Conservation (phyloP, 1,140 invertebrate genomes). For the Habropoda laboriosa region DNA sequence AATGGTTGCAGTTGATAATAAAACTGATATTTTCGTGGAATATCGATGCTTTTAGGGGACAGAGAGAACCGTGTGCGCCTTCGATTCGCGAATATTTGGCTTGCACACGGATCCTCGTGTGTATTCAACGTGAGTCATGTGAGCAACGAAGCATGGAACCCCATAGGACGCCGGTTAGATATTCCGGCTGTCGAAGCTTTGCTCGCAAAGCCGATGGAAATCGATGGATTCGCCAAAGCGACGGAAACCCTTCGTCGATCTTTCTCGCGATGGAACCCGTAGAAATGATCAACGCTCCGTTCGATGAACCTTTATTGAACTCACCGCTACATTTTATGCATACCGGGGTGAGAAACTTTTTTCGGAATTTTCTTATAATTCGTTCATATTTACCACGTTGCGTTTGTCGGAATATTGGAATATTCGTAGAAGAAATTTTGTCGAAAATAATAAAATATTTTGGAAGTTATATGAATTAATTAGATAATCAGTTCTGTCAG, state of each 20-base stretch:
- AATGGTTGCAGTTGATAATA: too few relatives aligned
- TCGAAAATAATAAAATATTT: too few relatives aligned
- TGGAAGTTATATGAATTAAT: too few relatives aligned
- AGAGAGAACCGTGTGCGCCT: not conserved
- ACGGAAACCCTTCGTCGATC: slow-evolving; percentile 40
- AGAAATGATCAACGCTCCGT: slow-evolving; percentile 31
- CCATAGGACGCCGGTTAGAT: slow-evolving; percentile 55
- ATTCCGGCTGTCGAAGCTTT: slow-evolving; percentile 58
- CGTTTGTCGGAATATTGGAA: too few relatives aligned
- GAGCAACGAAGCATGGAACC: slow-evolving; percentile 63
- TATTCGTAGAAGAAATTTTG: too few relatives aligned
- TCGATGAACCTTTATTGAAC: not conserved
- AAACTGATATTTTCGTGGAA: not conserved
- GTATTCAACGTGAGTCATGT: slow-evolving; percentile 62
- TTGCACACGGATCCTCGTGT: slow-evolving; percentile 6
- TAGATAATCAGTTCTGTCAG: too few relatives aligned
- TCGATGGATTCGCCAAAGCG: slow-evolving; percentile 63
- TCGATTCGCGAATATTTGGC: slow-evolving; percentile 18
- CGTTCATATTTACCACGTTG: too few relatives aligned
- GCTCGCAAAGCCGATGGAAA: slow-evolving; percentile 42
- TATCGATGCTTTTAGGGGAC: not conserved
- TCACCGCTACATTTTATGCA: too few relatives aligned
- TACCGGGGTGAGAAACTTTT: too few relatives aligned
- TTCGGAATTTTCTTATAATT: too few relatives aligned
- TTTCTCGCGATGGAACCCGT: slow-evolving; percentile 22